Base-by-base conservation (phyloP, 1,140 invertebrate species). In the Sycophaga agraensis region DNA sequence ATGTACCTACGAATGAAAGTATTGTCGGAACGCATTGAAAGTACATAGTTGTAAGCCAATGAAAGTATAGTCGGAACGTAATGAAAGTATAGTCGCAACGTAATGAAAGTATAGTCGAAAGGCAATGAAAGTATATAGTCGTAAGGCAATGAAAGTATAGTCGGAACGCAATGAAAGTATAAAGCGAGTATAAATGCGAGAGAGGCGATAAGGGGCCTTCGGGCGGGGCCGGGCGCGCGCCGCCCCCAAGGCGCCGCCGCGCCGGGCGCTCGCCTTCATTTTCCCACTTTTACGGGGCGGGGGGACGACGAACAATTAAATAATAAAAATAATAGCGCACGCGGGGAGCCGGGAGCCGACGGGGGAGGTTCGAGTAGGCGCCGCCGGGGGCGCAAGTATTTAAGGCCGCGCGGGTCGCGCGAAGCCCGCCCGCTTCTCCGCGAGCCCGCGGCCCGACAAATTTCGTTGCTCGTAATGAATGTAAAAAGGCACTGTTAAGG, bases 401-500 rank as follows among this genome's bases (percentile, higher is more conserved):
- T n/a, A n/a, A n/a, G n/a, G n/a, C n/a, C n/a, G n/a, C n/a, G n/a
- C n/a, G n/a, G n/a, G n/a, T n/a, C n/a, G n/a, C n/a, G n/a, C n/a
- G n/a, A n/a, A n/a, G n/a, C n/a, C n/a, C n/a, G n/a, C n/a, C n/a
- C n/a, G n/a, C n/a, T n/a, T n/a, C n/a, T n/a, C 24, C 24, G 35
- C 60, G 46, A 59, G 39, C 35, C 37, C 42, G 51, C 43, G 43
- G 31, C 17, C 4, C n/a, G n/a, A 45, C 43, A 56, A 64, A 31
- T 59, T 50, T 58, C 61, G 61, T 51, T 45, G 37, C 35, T 57
- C 61, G 31, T 45, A 51, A 57, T 51, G 40, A 63, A 64, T 73
- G 69, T 73, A 73, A 70, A 72, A 72, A 71, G 70, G 70, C 70
- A 73, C 72, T 73, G 70, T 73, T 73, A 73, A 72, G 65, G 66